These are phyloP conservation scores for Thymelicus acteon DNA, from an alignment of 2,888 invertebrate genomes.

Conservation along the genomic window DNA sequence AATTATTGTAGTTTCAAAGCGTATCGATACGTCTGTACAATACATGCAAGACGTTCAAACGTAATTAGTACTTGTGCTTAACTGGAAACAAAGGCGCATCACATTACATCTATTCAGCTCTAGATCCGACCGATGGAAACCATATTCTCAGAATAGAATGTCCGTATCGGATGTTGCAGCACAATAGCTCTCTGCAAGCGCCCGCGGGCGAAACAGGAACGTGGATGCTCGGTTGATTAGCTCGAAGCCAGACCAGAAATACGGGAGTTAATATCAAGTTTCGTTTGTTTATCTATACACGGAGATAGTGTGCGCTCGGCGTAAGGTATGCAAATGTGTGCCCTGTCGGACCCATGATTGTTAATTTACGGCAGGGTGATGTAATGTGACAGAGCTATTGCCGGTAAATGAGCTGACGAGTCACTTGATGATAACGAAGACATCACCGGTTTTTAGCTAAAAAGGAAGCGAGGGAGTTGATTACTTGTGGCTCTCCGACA, in stretches of 20 bases:
- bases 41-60: not conserved
- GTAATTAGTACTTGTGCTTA: not conserved
- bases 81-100: not conserved
- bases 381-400: too few species aligned
- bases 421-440: too few species aligned
- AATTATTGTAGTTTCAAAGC: too few species aligned
- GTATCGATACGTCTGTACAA: not conserved
- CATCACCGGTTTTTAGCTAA: too few species aligned
- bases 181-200: constrained; percentile 3
- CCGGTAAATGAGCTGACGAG: too few species aligned
- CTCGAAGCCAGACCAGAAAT: constrained; percentile 3
- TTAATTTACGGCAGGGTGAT: too few species aligned
- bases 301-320: not conserved
- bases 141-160: constrained; percentile 7
- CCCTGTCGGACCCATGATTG: not conserved
- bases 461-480: too few species aligned
- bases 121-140: constrained; percentile 2
- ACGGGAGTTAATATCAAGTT: constrained; percentile 12
- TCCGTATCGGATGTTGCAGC: constrained; percentile 6
- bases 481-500: too few species aligned
- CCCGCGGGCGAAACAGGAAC: constrained; percentile 12
- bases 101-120: constrained; percentile 6
- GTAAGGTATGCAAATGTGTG: too few species aligned
- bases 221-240: constrained; percentile 10
- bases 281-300: not conserved